Percentiles rank a stretch among this genome's conserved stretches.
Conservation (phyloP, 2,797 vertebrate genomes). For the Helostoma temminkii region DNA sequence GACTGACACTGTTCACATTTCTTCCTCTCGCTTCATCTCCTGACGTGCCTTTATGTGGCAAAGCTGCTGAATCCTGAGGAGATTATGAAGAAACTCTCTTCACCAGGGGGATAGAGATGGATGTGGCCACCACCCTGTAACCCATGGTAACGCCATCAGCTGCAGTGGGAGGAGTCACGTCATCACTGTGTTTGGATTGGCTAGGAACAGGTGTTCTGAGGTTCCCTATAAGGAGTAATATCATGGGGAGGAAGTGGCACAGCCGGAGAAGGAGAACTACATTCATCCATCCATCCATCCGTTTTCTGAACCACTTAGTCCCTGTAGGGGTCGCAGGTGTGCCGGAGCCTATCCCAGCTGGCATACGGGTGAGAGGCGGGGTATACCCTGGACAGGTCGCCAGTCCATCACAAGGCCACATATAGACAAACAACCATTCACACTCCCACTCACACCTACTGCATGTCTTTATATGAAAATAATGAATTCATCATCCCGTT, state of each 20-base stretch:
- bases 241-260: conserved; percentile 46
- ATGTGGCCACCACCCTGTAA: conserved; percentile 79
- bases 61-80: conserved; percentile 27
- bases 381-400: no score
- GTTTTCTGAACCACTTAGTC: no score
- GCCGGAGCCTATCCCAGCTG: no score
- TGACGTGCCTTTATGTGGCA: not conserved
- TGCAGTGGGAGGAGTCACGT: conserved; percentile 79
- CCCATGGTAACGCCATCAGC: conserved; percentile 81
- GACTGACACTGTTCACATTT: not conserved
- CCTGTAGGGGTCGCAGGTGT: no score
- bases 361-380: no score
- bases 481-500: not conserved
- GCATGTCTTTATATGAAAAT: not conserved
- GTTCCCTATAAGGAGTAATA: conserved; percentile 69
- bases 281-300: no score
- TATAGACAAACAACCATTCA: no score
- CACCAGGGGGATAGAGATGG: conserved; percentile 43
- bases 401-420: no score
- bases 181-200: conserved; percentile 75
- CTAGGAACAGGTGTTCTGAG: conserved; percentile 80
- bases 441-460: no score
- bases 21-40: not conserved
- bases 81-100: conserved; percentile 45
- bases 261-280: conserved; percentile 25